Evolutionary conservation across 2,113 vertebrate species (phyloP), one percentile per base, ranked within the genome.

Genomic region (Oceanodroma tethys): DNA sequence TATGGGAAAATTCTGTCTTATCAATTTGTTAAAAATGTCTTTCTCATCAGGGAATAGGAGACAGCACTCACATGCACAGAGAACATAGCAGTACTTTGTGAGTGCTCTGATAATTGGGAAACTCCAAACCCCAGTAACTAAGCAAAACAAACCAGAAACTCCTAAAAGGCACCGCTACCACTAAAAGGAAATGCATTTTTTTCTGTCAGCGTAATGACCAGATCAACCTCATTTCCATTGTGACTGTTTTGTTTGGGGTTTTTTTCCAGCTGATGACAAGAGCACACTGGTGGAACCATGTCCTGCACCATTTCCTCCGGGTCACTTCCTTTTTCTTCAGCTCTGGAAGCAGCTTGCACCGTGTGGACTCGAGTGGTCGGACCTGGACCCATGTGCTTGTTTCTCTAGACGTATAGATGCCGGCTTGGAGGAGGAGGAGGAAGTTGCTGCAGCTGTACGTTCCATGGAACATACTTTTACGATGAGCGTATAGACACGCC

Each of bases 291-390:
- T 66, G 79, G 90, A 97, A 96, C 32, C 53, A 86, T 18, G 50
- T 95, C 75, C 75, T 16, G 21, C 58, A 4, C 50, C 3, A 5
- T 96, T 97, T 96, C 86, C 82, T 95, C 60, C 42, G 60, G 78
- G 82, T 92, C 8, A 11, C 88, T 98, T 98, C 97, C 94, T 92
- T 89, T 89, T 89, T 43, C 19, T 20, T 55, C 75, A 92, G 80
- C 82, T 95, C 92, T 85, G 60, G n/a, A 92, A 90, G 90, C 66
- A 85, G 55, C 73, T 59, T 88, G 90, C 66, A 82, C 73, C 12
- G 23, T 62, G 55, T 58, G 72, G 89, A 83, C 93, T 90, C 12
- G 5, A 62, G 58, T 19, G 53, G 47, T 58, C 6, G 3, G 93
- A 96, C 94, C 73, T 62, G 78, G 58, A 40, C 52, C 53, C 71